Conservation (phyloP, 2,797 vertebrate species). For the Bovichtus variegatus region DNA sequence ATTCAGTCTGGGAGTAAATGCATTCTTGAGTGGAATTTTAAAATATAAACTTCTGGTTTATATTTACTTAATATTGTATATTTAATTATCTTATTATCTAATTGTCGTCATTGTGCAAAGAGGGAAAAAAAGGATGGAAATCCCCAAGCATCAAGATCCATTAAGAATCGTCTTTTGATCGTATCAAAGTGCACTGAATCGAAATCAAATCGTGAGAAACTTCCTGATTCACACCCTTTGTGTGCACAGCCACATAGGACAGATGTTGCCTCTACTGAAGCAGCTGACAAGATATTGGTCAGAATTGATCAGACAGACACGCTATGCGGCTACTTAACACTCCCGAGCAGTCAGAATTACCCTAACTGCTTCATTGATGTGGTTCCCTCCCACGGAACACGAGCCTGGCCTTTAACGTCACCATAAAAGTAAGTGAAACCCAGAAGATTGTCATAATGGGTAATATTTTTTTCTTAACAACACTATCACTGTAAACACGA, state of each 20-base stretch:
- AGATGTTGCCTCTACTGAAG: conserved; percentile 38
- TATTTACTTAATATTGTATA: no score
- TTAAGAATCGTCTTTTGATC: neutral
- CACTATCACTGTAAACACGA: neutral
- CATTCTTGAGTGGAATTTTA: neutral
- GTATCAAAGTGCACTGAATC: conserved; percentile 12
- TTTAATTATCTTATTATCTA: no score
- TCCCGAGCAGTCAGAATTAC: conserved; percentile 35
- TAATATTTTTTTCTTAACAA: neutral
- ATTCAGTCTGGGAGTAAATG: neutral
- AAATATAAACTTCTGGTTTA: neutral
- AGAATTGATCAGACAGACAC: conserved; percentile 50
- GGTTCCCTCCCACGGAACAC: conserved; percentile 44
- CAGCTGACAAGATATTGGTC: conserved; percentile 47
- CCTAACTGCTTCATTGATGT: conserved; percentile 56
- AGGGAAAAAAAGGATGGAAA: neutral
- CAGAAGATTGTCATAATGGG: neutral
- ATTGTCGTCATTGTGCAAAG: no score
- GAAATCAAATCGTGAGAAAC: conserved; percentile 33
- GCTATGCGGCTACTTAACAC: conserved; percentile 49
- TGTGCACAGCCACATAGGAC: neutral
- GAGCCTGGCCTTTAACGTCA: conserved; percentile 43
- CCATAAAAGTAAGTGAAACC: conserved; percentile 37
- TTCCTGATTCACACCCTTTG: conserved; percentile 6
- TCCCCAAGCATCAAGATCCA: neutral